phyloP scores from a whole-genome alignment of 2,797 vertebrate genomes.

The Novumbra hubbsi region DNA sequence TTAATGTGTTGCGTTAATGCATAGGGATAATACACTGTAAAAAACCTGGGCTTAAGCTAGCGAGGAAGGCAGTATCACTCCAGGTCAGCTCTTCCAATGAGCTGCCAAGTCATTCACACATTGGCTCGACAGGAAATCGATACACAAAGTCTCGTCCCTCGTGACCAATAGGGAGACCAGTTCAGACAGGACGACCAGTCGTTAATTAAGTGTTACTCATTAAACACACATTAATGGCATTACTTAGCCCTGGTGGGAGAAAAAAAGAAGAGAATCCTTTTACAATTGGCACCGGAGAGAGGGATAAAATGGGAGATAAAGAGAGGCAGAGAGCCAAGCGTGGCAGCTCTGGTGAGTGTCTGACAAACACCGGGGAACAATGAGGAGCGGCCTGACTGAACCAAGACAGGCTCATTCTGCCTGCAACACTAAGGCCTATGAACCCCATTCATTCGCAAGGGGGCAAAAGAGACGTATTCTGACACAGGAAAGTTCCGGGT shows the following conservation, averaged over 20 bases:
- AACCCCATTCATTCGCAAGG: background rate
- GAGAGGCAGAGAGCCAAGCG: slow-evolving; percentile 48
- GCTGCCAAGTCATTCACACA: background rate
- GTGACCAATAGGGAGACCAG: slow-evolving; percentile 51
- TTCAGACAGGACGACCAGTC: slow-evolving; percentile 46
- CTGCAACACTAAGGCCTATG: slow-evolving; percentile 4
- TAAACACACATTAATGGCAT: slow-evolving; percentile 69
- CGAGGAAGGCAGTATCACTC: background rate
- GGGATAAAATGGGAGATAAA: slow-evolving; percentile 28
- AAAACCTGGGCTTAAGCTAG: background rate
- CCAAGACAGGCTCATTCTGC: slow-evolving; percentile 19
- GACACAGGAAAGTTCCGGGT: background rate
- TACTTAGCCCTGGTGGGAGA: slow-evolving; percentile 50
- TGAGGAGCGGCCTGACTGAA: slow-evolving; percentile 10
- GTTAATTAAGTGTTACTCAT: slow-evolving; percentile 64
- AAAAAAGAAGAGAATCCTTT: slow-evolving; percentile 55
- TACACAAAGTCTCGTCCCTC: slow-evolving; percentile 33
- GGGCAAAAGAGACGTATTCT: background rate
- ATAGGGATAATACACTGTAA: background rate
- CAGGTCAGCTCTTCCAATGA: background rate
- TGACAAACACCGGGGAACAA: slow-evolving; percentile 17
- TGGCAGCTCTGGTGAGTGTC: slow-evolving; percentile 53
- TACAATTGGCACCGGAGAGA: slow-evolving; percentile 47
- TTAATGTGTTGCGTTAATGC: background rate
- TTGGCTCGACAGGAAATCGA: slow-evolving; percentile 23